Evolutionary conservation across 53 echinoderm and acorn worm species (phyloP), one percentile per base, ranked within the genome.

Genomic region (Pentamera pediparva): DNA sequence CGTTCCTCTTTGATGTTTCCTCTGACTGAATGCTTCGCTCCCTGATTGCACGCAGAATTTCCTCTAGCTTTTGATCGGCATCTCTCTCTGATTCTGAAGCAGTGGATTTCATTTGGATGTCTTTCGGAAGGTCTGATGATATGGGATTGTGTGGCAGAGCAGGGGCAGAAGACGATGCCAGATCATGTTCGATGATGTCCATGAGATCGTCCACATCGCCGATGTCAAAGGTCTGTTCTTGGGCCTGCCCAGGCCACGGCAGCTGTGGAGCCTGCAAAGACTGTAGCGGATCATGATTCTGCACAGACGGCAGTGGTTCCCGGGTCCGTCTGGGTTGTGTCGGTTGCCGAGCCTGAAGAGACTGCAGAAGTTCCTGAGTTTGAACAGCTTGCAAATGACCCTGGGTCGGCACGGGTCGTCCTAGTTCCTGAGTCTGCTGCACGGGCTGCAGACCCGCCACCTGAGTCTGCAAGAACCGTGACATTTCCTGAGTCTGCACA

Each of bases 41-140:
- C 12, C 73, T 51, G 12, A 72, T 72, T 53, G 73, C 73, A 53
- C 55, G 73, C 29, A 49, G 28, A 32, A 78, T 54, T 29, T 78
- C 65, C 49, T 78, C 78, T 4, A 78, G 65, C 35, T 78, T 64
- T 26, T 65, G 37, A 29, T 78, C 65, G 5, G 61, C 77, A 47
- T 61, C 61, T 41, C 13, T 36, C 52, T 78, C 78, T 20, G 65
- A 28, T 49, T 65, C 37, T 15, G 34, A 51, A 25, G 65, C 37
- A 22, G 51, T 9, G 26, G 33, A 43, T 26, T 77, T 77, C 2
- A 15, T 41, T 7, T 21, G 15, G 17, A 65, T 17, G 4, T 65
- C 65, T 32, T 34, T 78, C 1, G 50, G 33, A 13, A 31, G 24
- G 6, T 50, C 24, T 15, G n/a, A 17, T 12, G 10, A 10, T 12